These are phyloP conservation scores for Girardia tigrina DNA, from an alignment of 2,888 invertebrate genomes.

Conservation along the genomic window DNA sequence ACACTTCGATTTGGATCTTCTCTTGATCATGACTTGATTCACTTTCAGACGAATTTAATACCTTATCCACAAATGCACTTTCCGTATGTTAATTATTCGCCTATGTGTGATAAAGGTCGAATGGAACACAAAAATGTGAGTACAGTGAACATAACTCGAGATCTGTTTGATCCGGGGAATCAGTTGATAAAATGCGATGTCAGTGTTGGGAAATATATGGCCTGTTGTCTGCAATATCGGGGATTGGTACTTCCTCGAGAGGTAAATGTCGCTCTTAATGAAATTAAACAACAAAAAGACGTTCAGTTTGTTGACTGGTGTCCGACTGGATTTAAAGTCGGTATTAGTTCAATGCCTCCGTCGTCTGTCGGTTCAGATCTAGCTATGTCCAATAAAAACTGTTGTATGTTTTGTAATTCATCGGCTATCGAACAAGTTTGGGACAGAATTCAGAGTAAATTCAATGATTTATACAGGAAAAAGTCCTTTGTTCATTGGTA, in stretches of 20 bases:
- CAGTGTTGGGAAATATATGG: conserved; percentile 26
- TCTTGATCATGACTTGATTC: conserved; percentile 15
- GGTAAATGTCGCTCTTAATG: not conserved
- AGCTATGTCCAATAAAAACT: not conserved
- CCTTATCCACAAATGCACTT: conserved; percentile 36
- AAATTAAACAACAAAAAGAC: not conserved
- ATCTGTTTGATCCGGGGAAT: not conserved
- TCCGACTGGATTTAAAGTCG: conserved; percentile 33
- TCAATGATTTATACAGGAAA: not conserved
- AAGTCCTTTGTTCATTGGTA: conserved; percentile 32
- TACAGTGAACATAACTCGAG: conserved; percentile 8
- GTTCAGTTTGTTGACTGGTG: conserved; percentile 31
- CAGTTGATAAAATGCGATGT: conserved; percentile 24
- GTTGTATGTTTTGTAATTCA: conserved; percentile 1
- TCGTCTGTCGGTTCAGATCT: not conserved
- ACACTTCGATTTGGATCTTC: conserved; percentile 20
- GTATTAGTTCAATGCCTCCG: not conserved
- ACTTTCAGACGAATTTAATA: conserved; percentile 34
- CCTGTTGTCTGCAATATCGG: conserved; percentile 17
- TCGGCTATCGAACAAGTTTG: conserved; percentile 27
- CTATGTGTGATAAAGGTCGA: not conserved
- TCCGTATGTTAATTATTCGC: conserved; percentile 28
- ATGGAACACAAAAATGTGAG: not conserved
- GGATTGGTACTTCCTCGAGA: conserved; percentile 17
- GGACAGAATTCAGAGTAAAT: not conserved